Evolutionary conservation across 1,140 invertebrate genomes (phyloP).

Genomic region (Panagrolaimus sp.): DNA sequence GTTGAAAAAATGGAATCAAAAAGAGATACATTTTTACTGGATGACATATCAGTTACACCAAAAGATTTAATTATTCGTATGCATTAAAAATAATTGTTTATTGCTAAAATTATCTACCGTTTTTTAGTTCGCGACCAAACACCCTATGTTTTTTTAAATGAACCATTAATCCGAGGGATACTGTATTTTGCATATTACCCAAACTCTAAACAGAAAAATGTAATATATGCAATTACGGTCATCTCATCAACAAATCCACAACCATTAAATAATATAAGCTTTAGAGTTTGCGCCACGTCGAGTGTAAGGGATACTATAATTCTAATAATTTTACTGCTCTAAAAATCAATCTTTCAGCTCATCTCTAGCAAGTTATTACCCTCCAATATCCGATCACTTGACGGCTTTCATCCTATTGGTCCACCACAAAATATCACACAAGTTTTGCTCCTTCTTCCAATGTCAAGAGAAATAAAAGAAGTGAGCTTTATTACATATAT

Average conservation of each 20-base stretch:
- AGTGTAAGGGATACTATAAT: background rate
- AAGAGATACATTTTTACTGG: background rate
- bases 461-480: background rate
- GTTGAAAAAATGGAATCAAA: background rate
- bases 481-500: background rate
- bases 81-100: background rate
- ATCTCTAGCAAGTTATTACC: constrained; percentile 6
- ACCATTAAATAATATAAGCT: background rate
- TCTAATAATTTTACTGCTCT: background rate
- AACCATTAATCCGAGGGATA: background rate
- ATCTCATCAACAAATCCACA: background rate
- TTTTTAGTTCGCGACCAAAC: background rate
- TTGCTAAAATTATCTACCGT: background rate
- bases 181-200: background rate
- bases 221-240: constrained; percentile 3
- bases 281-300: background rate
- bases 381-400: background rate
- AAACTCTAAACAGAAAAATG: background rate
- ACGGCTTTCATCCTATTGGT: background rate
- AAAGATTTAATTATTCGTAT: background rate
- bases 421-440: constrained; percentile 9
- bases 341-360: background rate
- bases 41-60: background rate
- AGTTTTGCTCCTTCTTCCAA: background rate
- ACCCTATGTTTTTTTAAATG: background rate